Percentiles rank a stretch among this genome's conserved stretches.
These are phyloP conservation scores for Calidris pugnax DNA, from an alignment of 2,113 vertebrate genomes.

Conservation along the genomic window DNA sequence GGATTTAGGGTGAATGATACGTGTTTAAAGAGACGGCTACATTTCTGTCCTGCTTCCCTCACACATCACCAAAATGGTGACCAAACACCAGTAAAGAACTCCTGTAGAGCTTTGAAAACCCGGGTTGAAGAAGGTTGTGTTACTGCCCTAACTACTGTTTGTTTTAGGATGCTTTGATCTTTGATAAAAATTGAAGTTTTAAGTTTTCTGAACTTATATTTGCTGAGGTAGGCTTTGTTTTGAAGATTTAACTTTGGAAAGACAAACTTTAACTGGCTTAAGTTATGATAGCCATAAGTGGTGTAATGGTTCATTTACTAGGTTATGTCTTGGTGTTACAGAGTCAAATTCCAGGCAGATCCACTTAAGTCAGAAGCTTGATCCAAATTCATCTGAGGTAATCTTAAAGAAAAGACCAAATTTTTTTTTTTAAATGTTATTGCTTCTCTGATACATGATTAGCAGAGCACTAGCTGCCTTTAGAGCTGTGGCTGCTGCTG, in stretches of 20 bases:
- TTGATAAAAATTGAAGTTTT: not conserved
- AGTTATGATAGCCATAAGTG: slow-evolving; percentile 44
- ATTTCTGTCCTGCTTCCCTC: not conserved
- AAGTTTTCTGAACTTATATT: slow-evolving; percentile 5
- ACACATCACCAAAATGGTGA: not conserved
- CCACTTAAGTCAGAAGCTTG: slow-evolving; percentile 74
- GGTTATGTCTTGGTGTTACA: slow-evolving; percentile 68
- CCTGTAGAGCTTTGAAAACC: not conserved
- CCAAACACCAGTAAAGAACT: not conserved
- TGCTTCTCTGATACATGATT: slow-evolving; percentile 43
- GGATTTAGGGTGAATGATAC: not conserved
- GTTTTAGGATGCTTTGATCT: slow-evolving; percentile 9
- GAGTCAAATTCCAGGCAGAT: slow-evolving; percentile 71
- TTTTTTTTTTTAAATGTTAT: not conserved
- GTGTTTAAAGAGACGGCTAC: not conserved
- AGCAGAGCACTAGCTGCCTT: slow-evolving; percentile 44
- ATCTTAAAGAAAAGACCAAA: slow-evolving; percentile 55
- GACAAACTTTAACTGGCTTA: slow-evolving; percentile 44
- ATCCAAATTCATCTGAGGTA: slow-evolving; percentile 78
- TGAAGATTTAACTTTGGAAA: slow-evolving; percentile 49
- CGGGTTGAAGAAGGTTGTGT: not conserved
- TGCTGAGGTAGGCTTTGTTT: slow-evolving; percentile 17
- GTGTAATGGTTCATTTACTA: slow-evolving; percentile 62
- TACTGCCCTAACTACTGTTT: not conserved
- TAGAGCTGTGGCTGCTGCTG: slow-evolving; percentile 42